These are phyloP conservation scores for Etia nguti DNA, from an alignment of 2,113 vertebrate species.

Conservation along the genomic window DNA sequence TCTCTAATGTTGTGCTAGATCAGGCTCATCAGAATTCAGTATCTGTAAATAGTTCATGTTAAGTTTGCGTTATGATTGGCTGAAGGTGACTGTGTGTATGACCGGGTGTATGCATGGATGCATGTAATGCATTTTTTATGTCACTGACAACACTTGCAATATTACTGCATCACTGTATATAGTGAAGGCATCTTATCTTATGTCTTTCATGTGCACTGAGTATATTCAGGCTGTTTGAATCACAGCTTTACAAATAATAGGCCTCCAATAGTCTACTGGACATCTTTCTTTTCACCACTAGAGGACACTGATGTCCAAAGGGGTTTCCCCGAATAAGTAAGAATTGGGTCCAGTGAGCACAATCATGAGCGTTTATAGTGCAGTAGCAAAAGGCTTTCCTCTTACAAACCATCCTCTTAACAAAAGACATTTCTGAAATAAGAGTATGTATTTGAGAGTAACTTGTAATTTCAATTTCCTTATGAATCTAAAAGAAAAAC, in stretches of 20 bases:
- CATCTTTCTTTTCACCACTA: slow-evolving; percentile 64
- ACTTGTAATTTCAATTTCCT: background rate
- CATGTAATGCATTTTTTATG: background rate
- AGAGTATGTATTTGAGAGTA: background rate
- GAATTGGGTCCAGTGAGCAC: background rate
- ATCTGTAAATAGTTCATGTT: background rate
- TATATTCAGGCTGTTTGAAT: background rate
- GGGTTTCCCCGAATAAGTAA: background rate
- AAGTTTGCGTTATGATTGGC: background rate
- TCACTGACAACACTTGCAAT: background rate
- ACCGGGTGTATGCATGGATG: background rate
- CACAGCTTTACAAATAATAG: background rate
- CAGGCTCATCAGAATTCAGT: background rate
- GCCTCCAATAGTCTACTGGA: slow-evolving; percentile 66
- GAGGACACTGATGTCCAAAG: slow-evolving; percentile 35
- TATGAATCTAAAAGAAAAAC: background rate
- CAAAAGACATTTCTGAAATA: background rate
- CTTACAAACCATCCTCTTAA: background rate
- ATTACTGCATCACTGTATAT: background rate
- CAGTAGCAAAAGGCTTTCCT: background rate
- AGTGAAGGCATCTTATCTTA: background rate
- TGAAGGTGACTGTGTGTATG: no score
- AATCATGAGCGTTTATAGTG: background rate
- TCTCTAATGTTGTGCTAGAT: background rate
- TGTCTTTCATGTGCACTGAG: background rate